Percentiles rank a stretch among this genome's conserved stretches.
Evolutionary conservation across 2,888 invertebrate species (phyloP).

Genomic region (Eupithecia subfuscata): DNA sequence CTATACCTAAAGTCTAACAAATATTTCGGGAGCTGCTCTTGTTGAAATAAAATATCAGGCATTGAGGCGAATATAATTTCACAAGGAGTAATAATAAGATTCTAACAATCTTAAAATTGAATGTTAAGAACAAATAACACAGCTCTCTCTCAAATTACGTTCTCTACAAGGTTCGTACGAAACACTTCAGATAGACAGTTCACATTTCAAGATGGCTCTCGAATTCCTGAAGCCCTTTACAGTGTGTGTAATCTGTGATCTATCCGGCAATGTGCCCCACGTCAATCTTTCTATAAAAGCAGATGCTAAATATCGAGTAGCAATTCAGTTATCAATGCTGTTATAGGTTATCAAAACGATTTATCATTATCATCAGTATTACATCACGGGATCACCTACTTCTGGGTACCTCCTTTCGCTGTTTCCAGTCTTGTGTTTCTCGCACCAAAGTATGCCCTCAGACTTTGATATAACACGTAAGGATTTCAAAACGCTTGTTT

Average conservation of each 20-base stretch:
- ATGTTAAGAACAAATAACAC: slow-evolving; percentile 2
- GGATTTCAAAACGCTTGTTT: not conserved
- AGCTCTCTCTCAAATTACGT: slow-evolving; percentile 17
- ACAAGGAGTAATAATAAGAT: not conserved
- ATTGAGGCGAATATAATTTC: not conserved
- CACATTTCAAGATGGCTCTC: not conserved
- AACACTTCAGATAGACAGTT: slow-evolving; percentile 20
- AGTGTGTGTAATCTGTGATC: not conserved
- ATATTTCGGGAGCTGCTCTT: not conserved
- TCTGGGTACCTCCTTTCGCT: not conserved
- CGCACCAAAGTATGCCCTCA: not conserved
- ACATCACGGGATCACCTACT: not conserved
- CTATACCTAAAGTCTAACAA: not conserved
- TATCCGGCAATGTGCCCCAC: not conserved
- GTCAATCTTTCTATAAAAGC: not conserved
- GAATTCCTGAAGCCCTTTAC: slow-evolving; percentile 7
- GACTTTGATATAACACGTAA: too few relatives aligned
- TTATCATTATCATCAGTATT: not conserved
- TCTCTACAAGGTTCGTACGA: slow-evolving; percentile 9
- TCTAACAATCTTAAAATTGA: not conserved
- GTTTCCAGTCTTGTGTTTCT: not conserved
- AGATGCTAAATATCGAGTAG: not conserved
- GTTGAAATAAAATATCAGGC: not conserved
- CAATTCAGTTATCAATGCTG: not conserved
- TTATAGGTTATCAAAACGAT: not conserved